Evolutionary conservation across 1,140 invertebrate species (phyloP).

Genomic region (Periplaneta americana): DNA sequence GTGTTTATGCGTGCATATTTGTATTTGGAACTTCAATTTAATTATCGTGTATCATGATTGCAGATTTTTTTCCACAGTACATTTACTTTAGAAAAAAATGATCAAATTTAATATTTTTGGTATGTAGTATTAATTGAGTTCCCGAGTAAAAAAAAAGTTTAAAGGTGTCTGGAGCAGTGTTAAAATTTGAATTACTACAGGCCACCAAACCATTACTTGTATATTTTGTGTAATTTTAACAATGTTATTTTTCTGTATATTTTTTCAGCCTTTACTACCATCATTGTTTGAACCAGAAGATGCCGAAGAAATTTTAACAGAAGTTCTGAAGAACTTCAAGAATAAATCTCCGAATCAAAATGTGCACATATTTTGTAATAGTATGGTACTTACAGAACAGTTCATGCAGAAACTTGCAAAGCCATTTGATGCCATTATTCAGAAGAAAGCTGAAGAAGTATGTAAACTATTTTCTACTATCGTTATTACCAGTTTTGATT

Average conservation of each 20-base stretch:
- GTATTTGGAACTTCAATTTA: no score
- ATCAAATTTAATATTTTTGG: no score
- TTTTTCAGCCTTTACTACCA: constrained; percentile 59
- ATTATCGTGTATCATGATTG: no score
- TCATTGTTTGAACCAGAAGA: constrained; percentile 73
- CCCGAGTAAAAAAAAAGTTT: no score
- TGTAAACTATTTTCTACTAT: background rate
- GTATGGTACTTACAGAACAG: constrained; percentile 45
- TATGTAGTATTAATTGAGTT: no score
- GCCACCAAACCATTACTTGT: no score
- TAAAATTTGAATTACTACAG: no score
- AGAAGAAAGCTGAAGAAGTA: constrained; percentile 64
- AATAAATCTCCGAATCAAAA: constrained; percentile 13
- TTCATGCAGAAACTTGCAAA: constrained; percentile 66
- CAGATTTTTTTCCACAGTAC: no score
- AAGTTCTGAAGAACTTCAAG: constrained; percentile 48
- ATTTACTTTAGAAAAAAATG: no score
- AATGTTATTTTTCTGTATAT: background rate
- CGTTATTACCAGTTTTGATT: no score
- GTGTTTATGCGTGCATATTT: no score
- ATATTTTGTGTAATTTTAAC: background rate
- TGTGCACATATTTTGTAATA: constrained; percentile 39
- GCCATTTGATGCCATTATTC: constrained; percentile 59
- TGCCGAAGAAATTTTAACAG: constrained; percentile 62
- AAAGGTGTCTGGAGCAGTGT: no score